Evolutionary conservation across 2,797 vertebrate genomes (phyloP).

Genomic region (Calcarius lapponicus): DNA sequence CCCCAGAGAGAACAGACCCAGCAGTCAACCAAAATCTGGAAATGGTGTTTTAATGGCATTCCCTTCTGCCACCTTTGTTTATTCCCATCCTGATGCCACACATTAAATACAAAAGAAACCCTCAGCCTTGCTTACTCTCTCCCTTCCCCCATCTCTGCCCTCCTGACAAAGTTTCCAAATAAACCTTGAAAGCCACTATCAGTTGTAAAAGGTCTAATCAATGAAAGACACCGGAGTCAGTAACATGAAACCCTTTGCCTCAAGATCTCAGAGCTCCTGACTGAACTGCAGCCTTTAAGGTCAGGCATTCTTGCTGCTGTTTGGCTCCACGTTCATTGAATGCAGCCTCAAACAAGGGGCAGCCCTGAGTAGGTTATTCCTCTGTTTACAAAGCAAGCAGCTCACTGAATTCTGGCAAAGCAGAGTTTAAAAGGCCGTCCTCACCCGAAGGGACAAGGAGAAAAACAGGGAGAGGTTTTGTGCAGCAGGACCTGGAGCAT

Average conservation of each 20-base stretch:
- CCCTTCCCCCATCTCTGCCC: constrained; percentile 2
- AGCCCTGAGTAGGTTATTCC: neutral
- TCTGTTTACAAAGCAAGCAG: constrained; percentile 42
- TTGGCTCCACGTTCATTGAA: constrained; percentile 34
- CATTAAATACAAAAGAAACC: neutral
- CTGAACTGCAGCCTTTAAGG: neutral
- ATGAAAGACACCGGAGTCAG: constrained; percentile 45
- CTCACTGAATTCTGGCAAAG: neutral
- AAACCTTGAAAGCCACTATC: constrained; percentile 57
- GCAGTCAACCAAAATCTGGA: neutral
- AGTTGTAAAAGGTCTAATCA: constrained; percentile 37
- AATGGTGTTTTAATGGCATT: neutral
- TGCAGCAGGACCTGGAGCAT: neutral
- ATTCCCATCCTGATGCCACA: neutral
- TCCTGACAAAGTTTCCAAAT: constrained; percentile 45
- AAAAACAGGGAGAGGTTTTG: neutral
- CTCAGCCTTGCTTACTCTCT: neutral
- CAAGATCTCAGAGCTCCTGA: neutral
- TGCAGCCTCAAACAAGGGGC: constrained; percentile 50
- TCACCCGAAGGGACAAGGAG: neutral
- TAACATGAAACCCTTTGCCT: constrained; percentile 47
- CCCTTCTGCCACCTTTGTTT: constrained; percentile 22
- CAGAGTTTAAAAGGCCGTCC: neutral
- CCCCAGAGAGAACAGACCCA: neutral
- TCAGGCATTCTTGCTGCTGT: constrained; percentile 42